Conservation (phyloP, 2,113 vertebrate species). For the Blennius ocellaris region DNA sequence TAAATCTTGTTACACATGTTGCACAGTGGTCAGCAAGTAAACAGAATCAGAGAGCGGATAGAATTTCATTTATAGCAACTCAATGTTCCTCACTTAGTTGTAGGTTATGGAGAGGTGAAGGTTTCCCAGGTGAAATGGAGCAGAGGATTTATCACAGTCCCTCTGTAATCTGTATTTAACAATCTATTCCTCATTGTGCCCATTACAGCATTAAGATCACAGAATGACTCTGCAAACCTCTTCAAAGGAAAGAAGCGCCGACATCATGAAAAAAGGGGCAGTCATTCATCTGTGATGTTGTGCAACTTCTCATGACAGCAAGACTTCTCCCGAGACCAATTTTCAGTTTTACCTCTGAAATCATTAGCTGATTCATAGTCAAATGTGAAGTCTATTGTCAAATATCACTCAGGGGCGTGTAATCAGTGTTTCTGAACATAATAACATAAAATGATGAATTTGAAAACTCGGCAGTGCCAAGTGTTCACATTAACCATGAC, state of each 20-base stretch:
- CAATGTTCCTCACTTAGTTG: slow-evolving; percentile 44
- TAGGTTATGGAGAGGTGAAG: slow-evolving; percentile 61
- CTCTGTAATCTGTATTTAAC: slow-evolving; percentile 58
- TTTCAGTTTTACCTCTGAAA: slow-evolving; percentile 38
- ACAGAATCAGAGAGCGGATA: background rate
- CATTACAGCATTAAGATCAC: slow-evolving; percentile 45
- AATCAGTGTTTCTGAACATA: slow-evolving; percentile 33
- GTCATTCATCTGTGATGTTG: slow-evolving; percentile 40
- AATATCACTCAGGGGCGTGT: slow-evolving; percentile 2
- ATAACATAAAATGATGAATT: slow-evolving; percentile 6
- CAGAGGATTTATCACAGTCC: slow-evolving; percentile 47
- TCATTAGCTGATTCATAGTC: slow-evolving; percentile 42
- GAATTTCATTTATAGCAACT: slow-evolving; percentile 49
- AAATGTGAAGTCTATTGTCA: slow-evolving; percentile 17
- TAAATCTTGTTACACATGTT: slow-evolving; percentile 25
- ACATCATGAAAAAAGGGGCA: slow-evolving; percentile 33
- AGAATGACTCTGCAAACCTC: slow-evolving; percentile 44
- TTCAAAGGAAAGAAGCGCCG: slow-evolving; percentile 27
- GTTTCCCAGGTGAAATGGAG: slow-evolving; percentile 53
- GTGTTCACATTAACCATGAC: slow-evolving; percentile 9
- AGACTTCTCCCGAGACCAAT: slow-evolving; percentile 30
- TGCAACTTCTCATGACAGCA: slow-evolving; percentile 40
- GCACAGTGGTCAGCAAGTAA: slow-evolving; percentile 15
- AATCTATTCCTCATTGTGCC: slow-evolving; percentile 56
- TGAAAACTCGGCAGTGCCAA: background rate